Base-by-base conservation (phyloP, 2,113 vertebrate genomes). In the Callopanchax toddi region DNA sequence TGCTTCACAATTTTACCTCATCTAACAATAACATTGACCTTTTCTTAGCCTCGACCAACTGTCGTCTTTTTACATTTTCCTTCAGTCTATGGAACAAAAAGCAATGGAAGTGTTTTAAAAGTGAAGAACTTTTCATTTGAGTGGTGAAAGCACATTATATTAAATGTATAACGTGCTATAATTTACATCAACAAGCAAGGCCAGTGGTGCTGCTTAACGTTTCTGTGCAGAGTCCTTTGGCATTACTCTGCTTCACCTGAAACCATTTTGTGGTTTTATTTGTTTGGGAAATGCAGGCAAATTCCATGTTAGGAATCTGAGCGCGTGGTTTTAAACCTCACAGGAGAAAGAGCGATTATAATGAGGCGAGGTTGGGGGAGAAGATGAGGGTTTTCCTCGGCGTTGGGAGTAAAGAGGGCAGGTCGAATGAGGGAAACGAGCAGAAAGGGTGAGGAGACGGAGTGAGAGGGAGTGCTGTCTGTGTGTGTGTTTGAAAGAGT, bases 191-290 rank as follows among this genome's bases (percentile, higher is more conserved):
- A 32, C 4, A 4, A 32, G 29, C 29, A 32, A 32, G 29, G 29
- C 29, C 29, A 48, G 15, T 25, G 22, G 11, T 25, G 21, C 45
- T 25, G 13, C 15, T 53, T 53, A 15, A 54, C 37, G 20, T 16
- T 39, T 17, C n/a, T 23, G 51, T 16, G 17, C 20, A 17, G 20
- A 45, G 4, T 21, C 44, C 10, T 11, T 20, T 21, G 22, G 39
- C 76, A 57, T 82, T 40, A 13, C 44, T 71, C 52, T 0, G 54
- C 70, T 70, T 75, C 79, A 79, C 76, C 69, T 81, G 76, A 84
- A 82, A 79, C 76, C 69, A 85, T 82, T 79, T 68, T 81, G 82
- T 21, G 65, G 79, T 60, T 83, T 81, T 61, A 79, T 86, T 87
- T 86, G 83, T 89, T 86, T 82, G 76, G 79, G 70, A 83, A 80